Conservation (phyloP, 2,888 invertebrate genomes). For the Teleiodes luculella region DNA sequence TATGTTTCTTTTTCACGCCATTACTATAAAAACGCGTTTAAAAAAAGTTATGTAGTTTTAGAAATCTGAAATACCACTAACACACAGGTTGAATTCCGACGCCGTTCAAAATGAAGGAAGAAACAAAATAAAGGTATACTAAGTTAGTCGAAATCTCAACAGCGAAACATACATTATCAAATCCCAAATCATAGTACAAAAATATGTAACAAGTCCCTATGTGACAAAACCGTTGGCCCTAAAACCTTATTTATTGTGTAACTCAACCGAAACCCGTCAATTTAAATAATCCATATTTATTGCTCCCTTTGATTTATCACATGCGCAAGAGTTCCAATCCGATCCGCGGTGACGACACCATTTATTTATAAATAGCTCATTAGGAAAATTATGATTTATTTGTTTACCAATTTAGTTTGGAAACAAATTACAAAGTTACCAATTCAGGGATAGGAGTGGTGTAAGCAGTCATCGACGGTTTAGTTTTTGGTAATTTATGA, state of each 20-base stretch:
- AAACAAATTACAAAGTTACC: neutral
- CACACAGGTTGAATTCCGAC: too few relatives aligned
- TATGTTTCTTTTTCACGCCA: too few relatives aligned
- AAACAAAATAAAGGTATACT: too few relatives aligned
- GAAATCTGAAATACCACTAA: too few relatives aligned
- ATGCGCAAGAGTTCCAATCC: neutral
- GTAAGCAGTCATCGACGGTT: too few relatives aligned
- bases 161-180: too few relatives aligned
- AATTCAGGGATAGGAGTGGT: too few relatives aligned
- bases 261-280: neutral
- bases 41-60: too few relatives aligned
- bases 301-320: slow-evolving; percentile 11
- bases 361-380: slow-evolving; percentile 9
- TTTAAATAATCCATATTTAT: slow-evolving; percentile 15
- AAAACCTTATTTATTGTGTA: slow-evolving; percentile 7
- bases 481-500: too few relatives aligned
- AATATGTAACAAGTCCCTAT: neutral
- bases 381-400: slow-evolving; percentile 8
- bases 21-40: too few relatives aligned
- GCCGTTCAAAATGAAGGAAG: too few relatives aligned
- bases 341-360: neutral
- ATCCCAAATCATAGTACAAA: neutral
- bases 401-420: neutral
- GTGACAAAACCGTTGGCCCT: slow-evolving; percentile 1
- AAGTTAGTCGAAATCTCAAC: too few relatives aligned